phyloP scores from a whole-genome alignment of 2,797 vertebrate species.

The Emys orbicularis region DNA sequence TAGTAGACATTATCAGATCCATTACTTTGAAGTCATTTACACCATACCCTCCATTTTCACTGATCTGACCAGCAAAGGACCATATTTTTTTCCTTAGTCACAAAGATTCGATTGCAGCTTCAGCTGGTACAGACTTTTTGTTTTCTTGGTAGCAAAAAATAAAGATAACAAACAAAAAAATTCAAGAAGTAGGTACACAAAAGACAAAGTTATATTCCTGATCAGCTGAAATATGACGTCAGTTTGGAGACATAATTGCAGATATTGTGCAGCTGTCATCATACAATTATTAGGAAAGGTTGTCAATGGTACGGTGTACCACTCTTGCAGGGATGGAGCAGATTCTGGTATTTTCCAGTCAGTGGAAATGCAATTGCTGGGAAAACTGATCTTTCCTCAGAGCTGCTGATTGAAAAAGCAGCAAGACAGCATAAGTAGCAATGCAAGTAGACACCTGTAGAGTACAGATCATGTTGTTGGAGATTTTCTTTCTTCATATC shows the following conservation, averaged over 20 bases:
- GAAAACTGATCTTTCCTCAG: conserved; percentile 7
- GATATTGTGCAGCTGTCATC: background rate
- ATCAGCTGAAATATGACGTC: background rate
- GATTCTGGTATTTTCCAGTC: conserved; percentile 11
- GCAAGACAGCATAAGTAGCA: background rate
- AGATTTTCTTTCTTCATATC: background rate
- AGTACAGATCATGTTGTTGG: background rate
- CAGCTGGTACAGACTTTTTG: background rate
- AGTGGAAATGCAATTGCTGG: conserved; percentile 19
- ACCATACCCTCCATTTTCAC: background rate
- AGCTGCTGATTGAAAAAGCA: background rate
- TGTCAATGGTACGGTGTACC: conserved; percentile 21
- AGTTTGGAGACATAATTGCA: conserved; percentile 13
- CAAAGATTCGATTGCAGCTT: background rate
- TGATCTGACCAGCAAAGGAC: background rate
- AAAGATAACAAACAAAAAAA: background rate
- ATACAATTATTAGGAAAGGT: conserved; percentile 35
- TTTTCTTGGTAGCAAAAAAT: background rate
- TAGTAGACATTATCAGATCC: background rate
- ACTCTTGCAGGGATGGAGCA: background rate
- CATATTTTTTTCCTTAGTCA: background rate
- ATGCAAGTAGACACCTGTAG: background rate
- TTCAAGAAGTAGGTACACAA: background rate
- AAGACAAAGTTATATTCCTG: conserved; percentile 28
- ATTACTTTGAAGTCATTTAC: background rate